Conservation (phyloP, 2,113 vertebrate genomes). For the Mesitornis unicolor region DNA sequence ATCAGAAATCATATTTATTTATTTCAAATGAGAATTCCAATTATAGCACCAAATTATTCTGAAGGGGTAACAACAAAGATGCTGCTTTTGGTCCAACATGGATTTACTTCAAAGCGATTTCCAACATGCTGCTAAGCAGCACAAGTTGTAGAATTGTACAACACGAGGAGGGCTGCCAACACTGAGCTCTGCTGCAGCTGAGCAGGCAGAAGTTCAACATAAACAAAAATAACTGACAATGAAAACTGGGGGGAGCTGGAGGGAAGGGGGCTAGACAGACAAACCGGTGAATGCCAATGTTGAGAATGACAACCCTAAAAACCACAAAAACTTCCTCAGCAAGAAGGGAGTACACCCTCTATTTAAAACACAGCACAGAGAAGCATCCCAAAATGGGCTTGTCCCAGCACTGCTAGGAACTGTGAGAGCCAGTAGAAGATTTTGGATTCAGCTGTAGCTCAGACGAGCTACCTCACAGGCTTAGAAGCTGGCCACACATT, state of each 20-base stretch:
- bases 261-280: not conserved
- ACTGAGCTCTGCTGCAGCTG: slow-evolving; percentile 35
- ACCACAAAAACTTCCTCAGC: not conserved
- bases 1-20: slow-evolving; percentile 34
- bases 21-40: slow-evolving; percentile 31
- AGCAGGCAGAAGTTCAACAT: slow-evolving; percentile 50
- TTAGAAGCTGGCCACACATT: not conserved
- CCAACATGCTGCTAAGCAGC: slow-evolving; percentile 48
- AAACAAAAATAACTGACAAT: slow-evolving; percentile 60
- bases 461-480: not conserved
- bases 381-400: not conserved
- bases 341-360: not conserved
- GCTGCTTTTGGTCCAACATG: slow-evolving; percentile 21
- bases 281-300: not conserved
- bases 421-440: not conserved
- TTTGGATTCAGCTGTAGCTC: not conserved
- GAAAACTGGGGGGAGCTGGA: not conserved
- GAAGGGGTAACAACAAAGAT: slow-evolving; percentile 60
- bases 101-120: slow-evolving; percentile 48
- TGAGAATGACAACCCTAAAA: not conserved
- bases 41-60: slow-evolving; percentile 57
- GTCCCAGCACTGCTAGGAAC: not conserved
- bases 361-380: not conserved
- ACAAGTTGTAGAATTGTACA: slow-evolving; percentile 46
- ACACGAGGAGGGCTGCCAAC: slow-evolving; percentile 53